Conservation (phyloP, 2,797 vertebrate species). For the Malacoraja senta region DNA sequence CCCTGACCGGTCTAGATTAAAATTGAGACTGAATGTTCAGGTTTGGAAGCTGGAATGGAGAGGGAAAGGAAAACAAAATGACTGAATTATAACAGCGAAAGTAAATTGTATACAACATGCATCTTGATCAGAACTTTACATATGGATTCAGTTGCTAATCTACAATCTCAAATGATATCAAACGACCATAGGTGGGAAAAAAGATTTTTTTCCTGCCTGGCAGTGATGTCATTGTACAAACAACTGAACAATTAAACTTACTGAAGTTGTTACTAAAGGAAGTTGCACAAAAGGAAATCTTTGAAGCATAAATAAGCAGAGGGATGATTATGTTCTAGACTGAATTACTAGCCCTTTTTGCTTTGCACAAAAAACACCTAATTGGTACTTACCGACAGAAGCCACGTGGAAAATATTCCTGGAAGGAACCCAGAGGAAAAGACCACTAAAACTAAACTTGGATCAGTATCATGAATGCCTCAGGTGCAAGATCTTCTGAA, state of each 20-base stretch:
- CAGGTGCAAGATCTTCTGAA: background rate
- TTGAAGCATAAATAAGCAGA: conserved; percentile 18
- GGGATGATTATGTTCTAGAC: background rate
- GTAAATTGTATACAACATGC: background rate
- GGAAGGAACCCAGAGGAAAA: background rate
- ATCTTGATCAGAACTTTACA: background rate
- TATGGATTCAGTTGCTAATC: conserved; percentile 3
- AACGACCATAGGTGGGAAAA: background rate
- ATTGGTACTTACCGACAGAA: background rate
- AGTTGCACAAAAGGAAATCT: conserved; percentile 28
- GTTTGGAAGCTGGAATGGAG: background rate
- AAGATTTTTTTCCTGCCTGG: background rate
- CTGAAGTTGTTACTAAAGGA: background rate
- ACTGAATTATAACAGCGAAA: background rate
- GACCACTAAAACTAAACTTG: background rate
- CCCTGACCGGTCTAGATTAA: background rate
- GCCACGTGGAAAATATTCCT: conserved; percentile 13
- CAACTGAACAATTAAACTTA: conserved; percentile 16
- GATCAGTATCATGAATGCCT: background rate
- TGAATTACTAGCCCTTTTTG: background rate
- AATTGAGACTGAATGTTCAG: background rate
- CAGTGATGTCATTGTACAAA: background rate
- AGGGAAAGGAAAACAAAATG: background rate
- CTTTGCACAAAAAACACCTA: background rate
- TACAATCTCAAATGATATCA: background rate